These are phyloP conservation scores for Tuberolachnus salignus DNA, from an alignment of 2,888 invertebrate genomes.

Conservation along the genomic window DNA sequence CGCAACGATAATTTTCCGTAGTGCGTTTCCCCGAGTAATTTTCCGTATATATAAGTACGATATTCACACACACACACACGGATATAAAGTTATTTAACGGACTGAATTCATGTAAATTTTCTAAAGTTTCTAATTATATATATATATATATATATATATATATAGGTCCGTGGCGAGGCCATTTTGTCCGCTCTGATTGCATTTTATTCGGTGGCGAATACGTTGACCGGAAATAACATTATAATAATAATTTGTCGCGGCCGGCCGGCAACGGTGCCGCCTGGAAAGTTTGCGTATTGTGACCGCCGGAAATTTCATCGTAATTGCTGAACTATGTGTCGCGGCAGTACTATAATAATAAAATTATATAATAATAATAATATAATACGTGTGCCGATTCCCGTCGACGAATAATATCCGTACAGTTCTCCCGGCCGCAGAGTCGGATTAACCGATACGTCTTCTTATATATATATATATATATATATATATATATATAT, in stretches of 20 bases:
- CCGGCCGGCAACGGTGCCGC: background rate
- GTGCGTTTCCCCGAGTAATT: too few relatives aligned
- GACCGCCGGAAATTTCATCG: conserved; percentile 21
- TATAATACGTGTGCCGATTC: background rate
- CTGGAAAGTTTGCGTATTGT: conserved; percentile 9
- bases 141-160: too few relatives aligned
- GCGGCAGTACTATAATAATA: too few relatives aligned
- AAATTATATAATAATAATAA: too few relatives aligned
- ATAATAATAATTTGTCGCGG: conserved; percentile 23
- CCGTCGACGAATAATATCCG: background rate
- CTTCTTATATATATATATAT: background rate
- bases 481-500: background rate
- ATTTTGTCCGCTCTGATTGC: conserved; percentile 26
- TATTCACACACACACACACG: too few relatives aligned
- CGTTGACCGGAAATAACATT: conserved; percentile 44
- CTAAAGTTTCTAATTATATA: conserved; percentile 16
- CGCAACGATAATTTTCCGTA: background rate
- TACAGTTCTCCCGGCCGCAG: background rate
- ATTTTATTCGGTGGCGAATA: conserved; percentile 15
- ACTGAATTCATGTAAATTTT: conserved; percentile 16
- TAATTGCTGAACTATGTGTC: conserved; percentile 10
- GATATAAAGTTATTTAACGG: conserved; percentile 19
- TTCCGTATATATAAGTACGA: too few relatives aligned
- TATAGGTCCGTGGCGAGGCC: too few relatives aligned
- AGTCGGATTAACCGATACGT: background rate